These are phyloP conservation scores for Ranitomeya imitator DNA, from an alignment of 2,113 vertebrate genomes.

Conservation along the genomic window DNA sequence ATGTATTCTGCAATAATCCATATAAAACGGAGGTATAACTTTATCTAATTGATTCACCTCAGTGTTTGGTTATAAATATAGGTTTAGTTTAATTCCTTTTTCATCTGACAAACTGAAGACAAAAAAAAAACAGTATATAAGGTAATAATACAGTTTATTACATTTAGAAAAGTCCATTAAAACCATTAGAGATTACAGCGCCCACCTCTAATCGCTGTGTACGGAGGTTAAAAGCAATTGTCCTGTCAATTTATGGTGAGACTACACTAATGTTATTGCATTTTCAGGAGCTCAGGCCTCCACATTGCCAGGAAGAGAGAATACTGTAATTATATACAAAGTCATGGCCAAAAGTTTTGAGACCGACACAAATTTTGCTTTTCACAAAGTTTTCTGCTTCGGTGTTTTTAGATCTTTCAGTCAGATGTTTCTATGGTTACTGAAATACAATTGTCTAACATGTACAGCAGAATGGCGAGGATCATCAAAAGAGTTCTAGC, in stretches of 20 bases:
- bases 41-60: not conserved
- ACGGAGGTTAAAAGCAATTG: not conserved
- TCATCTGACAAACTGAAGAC: not conserved
- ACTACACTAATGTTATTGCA: conserved; percentile 10
- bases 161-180: conserved; percentile 6
- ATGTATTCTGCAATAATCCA: not conserved
- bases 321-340: not conserved
- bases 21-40: not conserved
- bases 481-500: too few relatives aligned
- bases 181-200: not conserved
- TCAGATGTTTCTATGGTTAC: too few relatives aligned
- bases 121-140: not conserved
- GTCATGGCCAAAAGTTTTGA: too few relatives aligned
- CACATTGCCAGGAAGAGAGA: conserved; percentile 23
- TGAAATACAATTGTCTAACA: too few relatives aligned
- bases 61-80: not conserved
- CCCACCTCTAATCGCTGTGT: not conserved
- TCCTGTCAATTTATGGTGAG: conserved; percentile 21
- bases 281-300: not conserved
- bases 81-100: not conserved
- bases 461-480: too few relatives aligned
- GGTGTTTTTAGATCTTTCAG: too few relatives aligned
- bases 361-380: too few relatives aligned
- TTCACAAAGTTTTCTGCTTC: too few relatives aligned
- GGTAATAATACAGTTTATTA: not conserved